Evolutionary conservation across 2,797 vertebrate genomes (phyloP).

Genomic region (Lutjanus argentimaculatus): DNA sequence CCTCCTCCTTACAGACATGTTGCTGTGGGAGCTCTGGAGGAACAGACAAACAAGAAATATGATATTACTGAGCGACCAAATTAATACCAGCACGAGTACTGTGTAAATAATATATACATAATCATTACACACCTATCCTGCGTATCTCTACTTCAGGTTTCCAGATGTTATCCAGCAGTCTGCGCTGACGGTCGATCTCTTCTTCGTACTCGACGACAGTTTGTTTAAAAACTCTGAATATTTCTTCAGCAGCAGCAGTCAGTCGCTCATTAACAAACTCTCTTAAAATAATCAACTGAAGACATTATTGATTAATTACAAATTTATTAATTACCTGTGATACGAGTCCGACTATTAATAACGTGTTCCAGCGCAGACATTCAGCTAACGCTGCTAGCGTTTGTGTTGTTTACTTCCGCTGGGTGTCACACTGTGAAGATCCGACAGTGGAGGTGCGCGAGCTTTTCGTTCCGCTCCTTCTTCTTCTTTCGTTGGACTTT

Average conservation of each 20-base stretch:
- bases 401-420: too few species aligned
- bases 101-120: too few species aligned
- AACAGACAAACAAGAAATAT: neutral
- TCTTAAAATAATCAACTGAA: neutral
- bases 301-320: neutral
- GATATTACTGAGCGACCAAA: too few species aligned
- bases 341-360: too few species aligned
- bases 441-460: too few species aligned
- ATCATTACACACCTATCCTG: neutral
- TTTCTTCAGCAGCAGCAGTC: neutral
- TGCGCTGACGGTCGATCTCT: neutral
- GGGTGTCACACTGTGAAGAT: too few species aligned
- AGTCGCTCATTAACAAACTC: neutral
- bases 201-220: neutral
- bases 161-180: neutral
- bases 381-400: too few species aligned
- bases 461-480: too few species aligned
- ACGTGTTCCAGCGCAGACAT: too few species aligned
- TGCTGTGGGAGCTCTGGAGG: neutral
- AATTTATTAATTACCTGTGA: too few species aligned
- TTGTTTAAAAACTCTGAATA: neutral
- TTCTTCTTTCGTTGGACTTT: too few species aligned
- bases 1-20: neutral
- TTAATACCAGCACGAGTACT: neutral
- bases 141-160: neutral